Evolutionary conservation across 2,797 vertebrate genomes (phyloP).

Genomic region (Limnodromus scolopaceus): DNA sequence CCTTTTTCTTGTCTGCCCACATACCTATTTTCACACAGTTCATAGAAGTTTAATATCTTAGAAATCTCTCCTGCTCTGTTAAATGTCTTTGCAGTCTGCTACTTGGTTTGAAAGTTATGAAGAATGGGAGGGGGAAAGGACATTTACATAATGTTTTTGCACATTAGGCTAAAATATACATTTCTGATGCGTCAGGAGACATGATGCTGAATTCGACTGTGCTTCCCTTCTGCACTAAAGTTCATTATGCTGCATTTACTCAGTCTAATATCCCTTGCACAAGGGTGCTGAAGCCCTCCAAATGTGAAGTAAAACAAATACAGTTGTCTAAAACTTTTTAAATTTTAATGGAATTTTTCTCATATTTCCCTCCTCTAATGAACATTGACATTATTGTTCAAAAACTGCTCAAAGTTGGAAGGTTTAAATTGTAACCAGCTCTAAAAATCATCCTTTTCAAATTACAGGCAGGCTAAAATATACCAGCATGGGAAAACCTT

Average conservation of each 20-base stretch:
- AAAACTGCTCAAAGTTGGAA: neutral
- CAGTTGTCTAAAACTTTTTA: neutral
- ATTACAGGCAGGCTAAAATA: neutral
- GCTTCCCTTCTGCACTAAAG: neutral
- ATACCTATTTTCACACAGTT: slow-evolving; percentile 9
- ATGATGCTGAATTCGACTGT: neutral
- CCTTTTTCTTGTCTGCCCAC: slow-evolving; percentile 13
- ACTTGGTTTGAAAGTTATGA: neutral
- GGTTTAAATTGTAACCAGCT: slow-evolving; percentile 23
- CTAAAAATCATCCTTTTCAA: slow-evolving; percentile 41
- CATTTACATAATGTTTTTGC: neutral
- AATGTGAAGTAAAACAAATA: neutral
- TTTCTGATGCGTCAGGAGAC: neutral
- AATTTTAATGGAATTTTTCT: neutral
- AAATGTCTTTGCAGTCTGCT: neutral
- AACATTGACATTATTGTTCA: neutral
- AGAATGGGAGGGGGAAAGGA: neutral
- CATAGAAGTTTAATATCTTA: neutral
- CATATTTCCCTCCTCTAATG: neutral
- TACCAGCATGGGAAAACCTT: neutral
- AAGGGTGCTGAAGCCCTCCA: neutral
- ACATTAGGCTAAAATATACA: neutral
- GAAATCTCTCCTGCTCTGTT: neutral
- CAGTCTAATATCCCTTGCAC: rapidly evolving
- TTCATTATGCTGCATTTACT: neutral